These are phyloP conservation scores for Daboia siamensis DNA, from an alignment of 2,113 vertebrate species.

Conservation along the genomic window DNA sequence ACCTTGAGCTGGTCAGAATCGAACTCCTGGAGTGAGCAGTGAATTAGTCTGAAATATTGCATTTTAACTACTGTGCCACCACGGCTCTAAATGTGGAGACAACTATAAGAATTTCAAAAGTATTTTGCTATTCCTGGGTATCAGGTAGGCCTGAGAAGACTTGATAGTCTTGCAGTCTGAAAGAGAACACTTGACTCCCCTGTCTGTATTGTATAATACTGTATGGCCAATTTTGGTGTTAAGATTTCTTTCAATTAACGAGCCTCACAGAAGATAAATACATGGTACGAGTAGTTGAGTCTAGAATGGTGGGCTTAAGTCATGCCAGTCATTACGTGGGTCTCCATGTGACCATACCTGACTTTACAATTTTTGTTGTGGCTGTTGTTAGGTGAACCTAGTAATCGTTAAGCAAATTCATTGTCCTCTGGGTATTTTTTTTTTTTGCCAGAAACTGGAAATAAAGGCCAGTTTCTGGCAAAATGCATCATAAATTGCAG, in stretches of 20 bases:
- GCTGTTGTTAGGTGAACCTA: neutral
- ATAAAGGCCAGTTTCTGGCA: neutral
- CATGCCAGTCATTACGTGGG: neutral
- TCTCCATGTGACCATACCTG: neutral
- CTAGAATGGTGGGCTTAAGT: neutral
- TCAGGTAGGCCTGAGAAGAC: neutral
- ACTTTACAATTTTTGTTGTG: neutral
- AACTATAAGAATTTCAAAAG: neutral
- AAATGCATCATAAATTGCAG: neutral
- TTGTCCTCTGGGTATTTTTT: neutral
- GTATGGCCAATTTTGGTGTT: neutral
- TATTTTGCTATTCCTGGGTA: neutral
- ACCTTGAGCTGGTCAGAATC: too few relatives aligned
- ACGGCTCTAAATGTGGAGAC: neutral
- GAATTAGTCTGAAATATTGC: too few relatives aligned
- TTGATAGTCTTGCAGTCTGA: neutral
- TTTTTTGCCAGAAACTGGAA: neutral
- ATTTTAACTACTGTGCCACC: too few relatives aligned
- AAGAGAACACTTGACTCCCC: neutral
- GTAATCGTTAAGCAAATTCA: neutral
- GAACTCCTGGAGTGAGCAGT: too few relatives aligned
- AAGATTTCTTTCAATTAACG: neutral
- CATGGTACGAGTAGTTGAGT: neutral
- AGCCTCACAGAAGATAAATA: neutral
- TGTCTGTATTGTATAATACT: neutral